Percentiles rank a stretch among this genome's conserved stretches.
phyloP scores from a whole-genome alignment of 2,113 vertebrate species.

The Callipepla californica region DNA sequence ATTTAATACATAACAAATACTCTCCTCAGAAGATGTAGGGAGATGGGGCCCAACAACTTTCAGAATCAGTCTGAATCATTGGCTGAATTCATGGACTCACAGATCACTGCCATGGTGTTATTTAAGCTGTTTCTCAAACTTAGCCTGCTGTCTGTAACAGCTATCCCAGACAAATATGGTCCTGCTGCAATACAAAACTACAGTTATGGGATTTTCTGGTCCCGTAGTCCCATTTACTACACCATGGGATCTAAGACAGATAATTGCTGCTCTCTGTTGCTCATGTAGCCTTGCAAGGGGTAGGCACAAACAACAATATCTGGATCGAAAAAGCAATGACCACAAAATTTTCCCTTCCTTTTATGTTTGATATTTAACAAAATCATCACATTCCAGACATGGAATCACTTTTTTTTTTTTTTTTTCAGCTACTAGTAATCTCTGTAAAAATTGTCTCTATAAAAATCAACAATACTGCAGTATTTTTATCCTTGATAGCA shows the following conservation, averaged over 20 bases:
- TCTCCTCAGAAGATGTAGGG: not conserved
- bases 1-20: not conserved
- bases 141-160: not conserved
- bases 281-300: not conserved
- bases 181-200: not conserved
- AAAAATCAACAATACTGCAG: not conserved
- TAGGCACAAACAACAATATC: not conserved
- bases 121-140: not conserved
- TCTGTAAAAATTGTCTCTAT: not conserved
- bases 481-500: not conserved
- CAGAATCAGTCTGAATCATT: not conserved
- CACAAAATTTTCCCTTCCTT: not conserved
- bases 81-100: not conserved
- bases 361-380: not conserved
- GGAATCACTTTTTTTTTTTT: not conserved
- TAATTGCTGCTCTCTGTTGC: not conserved
- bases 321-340: not conserved
- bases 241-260: not conserved
- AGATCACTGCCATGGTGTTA: not conserved
- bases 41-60: not conserved
- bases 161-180: not conserved
- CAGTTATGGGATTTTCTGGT: not conserved
- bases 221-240: not conserved
- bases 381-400: not conserved
- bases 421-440: not conserved